Evolutionary conservation across 2,888 invertebrate genomes (phyloP), one percentile per base, ranked within the genome.

Genomic region (Chouioia cunea): DNA sequence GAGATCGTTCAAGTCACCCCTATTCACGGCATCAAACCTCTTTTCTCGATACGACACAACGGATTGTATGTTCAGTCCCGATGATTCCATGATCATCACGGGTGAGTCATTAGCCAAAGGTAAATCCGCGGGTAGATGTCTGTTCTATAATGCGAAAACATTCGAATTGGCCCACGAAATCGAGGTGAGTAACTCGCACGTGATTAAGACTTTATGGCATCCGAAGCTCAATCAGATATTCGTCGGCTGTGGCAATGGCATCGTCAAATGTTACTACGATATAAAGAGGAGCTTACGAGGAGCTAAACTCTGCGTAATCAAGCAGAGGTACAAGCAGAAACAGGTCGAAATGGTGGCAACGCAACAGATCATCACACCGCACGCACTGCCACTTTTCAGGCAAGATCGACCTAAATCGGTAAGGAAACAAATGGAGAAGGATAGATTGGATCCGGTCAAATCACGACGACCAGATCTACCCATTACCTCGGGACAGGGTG

Each of bases 161-260:
- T 94, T 95, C 77, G 89, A 94, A 22, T 81, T 91, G 43, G 89
- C 94, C 0, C 90, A 92, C 50, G 90, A 92, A 74, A 90, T 97
- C 66, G 89, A 91, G 10, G 93, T 97, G 0, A 90, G 92, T 0
- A 90, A 93, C 79, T 92, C 95, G 0, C 95, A 95, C 76, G 91
- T 96, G 0, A 94, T 99, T 0, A 94, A 97, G 82, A 91, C 93
- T 0, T 85, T 94, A 0, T 99, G 99, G 99, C 99, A 99, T 86
- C 95, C 99, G 0, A 96, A 97, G 83, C 86, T 99, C n/a, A 99
- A 99, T 83, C 99, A 99, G 84, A 91, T 99, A 52, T 94, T 98
- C 74, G 92, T 96, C 0, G 95, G 97, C 0, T 94, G 95, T 77
- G 96, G 96, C 0, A 95, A 97, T 82, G 99, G 99, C 0, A 88